phyloP scores from a whole-genome alignment of 2,113 vertebrate genomes.

The Scalopus aquaticus region DNA sequence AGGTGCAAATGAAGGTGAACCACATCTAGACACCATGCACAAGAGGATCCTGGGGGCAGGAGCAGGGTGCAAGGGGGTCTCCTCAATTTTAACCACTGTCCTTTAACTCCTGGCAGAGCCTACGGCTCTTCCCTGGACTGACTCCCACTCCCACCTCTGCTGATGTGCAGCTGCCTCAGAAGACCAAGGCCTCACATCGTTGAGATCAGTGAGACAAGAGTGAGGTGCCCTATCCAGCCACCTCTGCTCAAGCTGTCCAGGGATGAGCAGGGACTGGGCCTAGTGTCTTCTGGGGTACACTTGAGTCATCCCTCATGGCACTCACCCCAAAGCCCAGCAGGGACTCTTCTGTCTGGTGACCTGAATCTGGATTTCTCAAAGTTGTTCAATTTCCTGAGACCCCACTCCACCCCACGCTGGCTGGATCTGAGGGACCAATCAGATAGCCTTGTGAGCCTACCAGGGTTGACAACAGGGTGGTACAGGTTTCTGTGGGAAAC shows the following conservation, averaged over 20 bases:
- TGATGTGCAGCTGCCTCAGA: not conserved
- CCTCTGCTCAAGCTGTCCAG: not conserved
- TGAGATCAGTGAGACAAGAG: not conserved
- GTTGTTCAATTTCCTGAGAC: not conserved
- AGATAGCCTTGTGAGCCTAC: not conserved
- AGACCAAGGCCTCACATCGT: not conserved
- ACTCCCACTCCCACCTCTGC: not conserved
- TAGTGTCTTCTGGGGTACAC: not conserved
- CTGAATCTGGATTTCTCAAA: not conserved
- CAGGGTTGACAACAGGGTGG: not conserved
- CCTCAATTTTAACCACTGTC: not conserved
- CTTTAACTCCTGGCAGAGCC: not conserved
- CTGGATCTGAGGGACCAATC: not conserved
- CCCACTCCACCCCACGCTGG: not conserved
- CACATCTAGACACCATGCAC: not conserved
- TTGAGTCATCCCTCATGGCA: not conserved
- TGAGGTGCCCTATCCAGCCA: not conserved
- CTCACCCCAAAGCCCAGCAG: not conserved
- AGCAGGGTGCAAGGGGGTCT: not conserved
- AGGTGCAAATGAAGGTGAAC: not conserved
- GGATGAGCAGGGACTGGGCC: not conserved
- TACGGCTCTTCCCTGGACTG: not conserved
- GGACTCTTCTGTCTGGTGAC: not conserved
- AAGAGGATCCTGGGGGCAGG: not conserved
- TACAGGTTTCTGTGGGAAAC: not conserved